Base-by-base conservation (phyloP, 2,113 vertebrate species). In the Myiozetetes cayanensis region DNA sequence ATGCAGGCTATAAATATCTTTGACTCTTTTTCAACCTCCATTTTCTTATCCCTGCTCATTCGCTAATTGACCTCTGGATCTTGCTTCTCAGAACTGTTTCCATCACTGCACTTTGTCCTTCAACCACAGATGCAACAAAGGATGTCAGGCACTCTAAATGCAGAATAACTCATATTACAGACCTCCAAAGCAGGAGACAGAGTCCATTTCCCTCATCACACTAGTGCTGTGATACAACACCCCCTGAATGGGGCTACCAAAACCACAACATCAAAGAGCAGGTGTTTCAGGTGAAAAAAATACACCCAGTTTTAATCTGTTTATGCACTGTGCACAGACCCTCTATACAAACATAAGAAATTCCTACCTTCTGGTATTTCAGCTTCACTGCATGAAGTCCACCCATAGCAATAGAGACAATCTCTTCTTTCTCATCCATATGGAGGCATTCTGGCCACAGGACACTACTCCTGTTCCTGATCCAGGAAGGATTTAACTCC, bases 1-100 rank as follows among this genome's bases (percentile, higher is more conserved):
- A 50, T 43, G 22, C 77, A 93, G 83, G 88, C 90, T 89, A 94
- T 96, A 97, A 97, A 97, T 97, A 96, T 96, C 86, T 96, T 92
- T 90, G 92, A 95, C 93, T 96, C 86, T 82, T 94, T 92, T 96
- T 96, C 93, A 96, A 90, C 88, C 86, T 95, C 75, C 65, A 61
- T 96, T 96, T 96, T 94, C 90, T 94, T 95, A 96, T 58, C 83
- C 93, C 73, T 89, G 77, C 66, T 93, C 89, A 92, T 87, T 93
- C 92, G 66, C 90, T 95, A 90, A 95, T 61, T 96, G 94, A 94
- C 90, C 78, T 86, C 90, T 75, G 53, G 74, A 94, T 97, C 66
- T 70, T 65, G 80, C 70, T 78, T 82, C 86, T 92, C 73, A 79
- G 83, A 94, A 82, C 41, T 7, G 16, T 88, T 88, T 63, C 85